Evolutionary conservation across 2,888 invertebrate genomes (phyloP), one percentile per base, ranked within the genome.

Genomic region (Adelognathus sp.): DNA sequence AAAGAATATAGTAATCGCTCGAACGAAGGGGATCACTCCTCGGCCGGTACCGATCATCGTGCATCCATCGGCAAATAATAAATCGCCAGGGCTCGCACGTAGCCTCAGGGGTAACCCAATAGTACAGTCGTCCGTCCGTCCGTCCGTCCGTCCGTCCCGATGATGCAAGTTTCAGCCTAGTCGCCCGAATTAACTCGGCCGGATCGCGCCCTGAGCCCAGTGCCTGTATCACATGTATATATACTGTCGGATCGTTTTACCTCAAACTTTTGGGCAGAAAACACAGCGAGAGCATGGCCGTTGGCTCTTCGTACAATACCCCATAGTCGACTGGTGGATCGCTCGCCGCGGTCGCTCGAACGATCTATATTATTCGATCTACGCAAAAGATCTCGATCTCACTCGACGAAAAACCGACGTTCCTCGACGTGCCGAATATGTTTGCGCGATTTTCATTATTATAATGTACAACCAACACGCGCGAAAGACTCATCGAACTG

Each of bases 61-160:
- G 36, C 52, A 56, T 44, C 24, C 52, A 50, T 71, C 52, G 80
- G 74, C 74, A 79, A 82, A 82, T 63, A 75, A 70, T 73, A 50
- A 61, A 41, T 69, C 69, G 63, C 63, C 36, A 54, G 24, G 46
- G 50, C 73, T 58, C 74, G 77, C 56, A 71, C 79, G 64, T 81
- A 83, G 79, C 84, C 81, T 82, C 79, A 60, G 76, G 77, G 72
- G 86, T 85, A 86, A 86, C 83, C 81, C 85, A 84, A 86, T 86
- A 86, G 77, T 76, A 85, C 82, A 85, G 78, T 74, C 61, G 36
- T 74, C 44, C 58, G 41, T 52, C 21, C 41, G 52, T 18, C 50
- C 61, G 36, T 74, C 44, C 58, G 41, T 52, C 21, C 41, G 52
- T 18, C 50, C 44, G 64, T 63, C 63, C 58, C 54, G 39, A 71